Evolutionary conservation across 2,888 invertebrate genomes (phyloP).

Genomic region (Clostera curtula): DNA sequence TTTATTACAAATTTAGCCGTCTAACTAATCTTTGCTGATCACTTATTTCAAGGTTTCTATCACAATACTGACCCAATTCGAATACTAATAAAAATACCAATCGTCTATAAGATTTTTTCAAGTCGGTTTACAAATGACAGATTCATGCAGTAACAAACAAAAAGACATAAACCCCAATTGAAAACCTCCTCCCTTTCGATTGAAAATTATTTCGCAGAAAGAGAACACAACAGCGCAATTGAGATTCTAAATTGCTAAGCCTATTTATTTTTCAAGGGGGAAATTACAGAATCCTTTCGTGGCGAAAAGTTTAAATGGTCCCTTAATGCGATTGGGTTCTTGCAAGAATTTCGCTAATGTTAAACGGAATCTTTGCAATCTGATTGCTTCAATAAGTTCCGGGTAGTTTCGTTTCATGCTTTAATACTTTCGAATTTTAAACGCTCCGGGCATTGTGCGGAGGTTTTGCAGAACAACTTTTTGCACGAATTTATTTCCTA

Average conservation of each 20-base stretch:
- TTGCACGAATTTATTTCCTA: too few species aligned
- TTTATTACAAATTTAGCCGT: too few species aligned
- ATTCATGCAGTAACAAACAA: too few species aligned
- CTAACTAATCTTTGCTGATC: too few species aligned
- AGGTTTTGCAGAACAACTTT: conserved; percentile 37
- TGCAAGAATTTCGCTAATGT: conserved; percentile 64
- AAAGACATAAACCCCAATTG: too few species aligned
- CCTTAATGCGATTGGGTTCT: conserved; percentile 65
- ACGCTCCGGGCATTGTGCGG: conserved; percentile 31
- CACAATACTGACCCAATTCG: too few species aligned
- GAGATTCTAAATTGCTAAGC: conserved; percentile 36
- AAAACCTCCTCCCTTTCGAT: too few species aligned
- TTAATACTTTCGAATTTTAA: conserved; percentile 58
- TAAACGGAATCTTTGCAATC: conserved; percentile 65
- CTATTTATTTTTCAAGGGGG: conserved; percentile 48
- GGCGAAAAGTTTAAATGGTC: conserved; percentile 63
- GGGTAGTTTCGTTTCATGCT: conserved; percentile 60
- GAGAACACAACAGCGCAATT: conserved; percentile 23
- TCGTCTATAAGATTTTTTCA: too few species aligned
- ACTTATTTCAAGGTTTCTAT: too few species aligned
- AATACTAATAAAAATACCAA: too few species aligned
- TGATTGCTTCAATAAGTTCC: conserved; percentile 69
- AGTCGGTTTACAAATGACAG: too few species aligned
- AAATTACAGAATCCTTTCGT: conserved; percentile 56
- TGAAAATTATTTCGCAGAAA: too few species aligned